Evolutionary conservation across 2,113 vertebrate species (phyloP), one percentile per base, ranked within the genome.

Genomic region (Sander vitreus): DNA sequence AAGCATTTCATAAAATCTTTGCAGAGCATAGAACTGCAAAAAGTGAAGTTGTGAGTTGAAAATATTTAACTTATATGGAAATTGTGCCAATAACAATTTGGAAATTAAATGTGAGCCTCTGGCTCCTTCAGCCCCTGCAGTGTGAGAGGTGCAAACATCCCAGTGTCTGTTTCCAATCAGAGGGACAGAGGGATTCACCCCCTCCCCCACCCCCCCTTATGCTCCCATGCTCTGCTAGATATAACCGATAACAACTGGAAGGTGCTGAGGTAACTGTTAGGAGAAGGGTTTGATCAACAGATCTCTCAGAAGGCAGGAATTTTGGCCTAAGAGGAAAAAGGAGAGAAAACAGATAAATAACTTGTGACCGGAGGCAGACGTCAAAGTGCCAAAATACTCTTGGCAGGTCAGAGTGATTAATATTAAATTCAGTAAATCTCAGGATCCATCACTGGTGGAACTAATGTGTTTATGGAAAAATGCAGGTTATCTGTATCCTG

Each of bases 111-210:
- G 48, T 59, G 15, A 27, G 50, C 36, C 65, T 80, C 59, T 67
- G 36, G 47, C 54, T 72, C 33, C 23, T 76, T n/a, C 50, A 63
- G 36, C 50, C 58, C 63, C 57, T 47, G 12, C 65, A 25, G n/a
- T 58, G 15, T 7, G 19, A 81, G 70, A 83, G 62, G 47, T 60
- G 57, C 71, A 73, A 83, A 83, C 36, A 81, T 79, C 33, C 74
- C 51, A 23, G 39, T 76, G 55, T 80, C 85, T 90, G 91, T 88
- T 90, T 90, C 75, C 39, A 73, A 90, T 92, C 78, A 86, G 11
- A 13, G 18, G 72, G 51, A 78, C 74, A 36, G 30, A 15, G 21
- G 23, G 70, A 64, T 25, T 51, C 33, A 55, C 23, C 30, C 65
- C 39, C 15, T 33, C 48, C 30, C 4, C 30, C n/a, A n/a, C 30